These are phyloP conservation scores for Plecotus auritus DNA, from an alignment of 2,113 vertebrate genomes.

Conservation along the genomic window DNA sequence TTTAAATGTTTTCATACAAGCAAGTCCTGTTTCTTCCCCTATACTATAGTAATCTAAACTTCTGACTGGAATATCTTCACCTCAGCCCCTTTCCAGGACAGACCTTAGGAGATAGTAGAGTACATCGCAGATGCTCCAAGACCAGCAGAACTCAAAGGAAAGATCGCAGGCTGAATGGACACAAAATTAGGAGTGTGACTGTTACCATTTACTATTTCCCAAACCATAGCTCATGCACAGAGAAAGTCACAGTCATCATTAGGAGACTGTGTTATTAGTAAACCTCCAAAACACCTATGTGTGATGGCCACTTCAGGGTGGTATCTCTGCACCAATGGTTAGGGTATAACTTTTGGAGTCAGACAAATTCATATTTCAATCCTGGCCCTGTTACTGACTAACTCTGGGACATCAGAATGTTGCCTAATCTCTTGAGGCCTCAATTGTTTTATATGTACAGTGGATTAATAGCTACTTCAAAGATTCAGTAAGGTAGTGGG, in stretches of 20 bases:
- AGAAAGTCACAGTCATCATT: neutral
- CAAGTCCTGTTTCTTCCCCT: neutral
- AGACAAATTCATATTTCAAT: neutral
- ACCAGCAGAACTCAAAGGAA: neutral
- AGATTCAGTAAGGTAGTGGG: neutral
- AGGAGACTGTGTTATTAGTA: neutral
- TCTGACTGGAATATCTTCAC: neutral
- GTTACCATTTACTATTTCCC: neutral
- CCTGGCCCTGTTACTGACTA: neutral
- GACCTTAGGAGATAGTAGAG: neutral
- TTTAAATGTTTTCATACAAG: neutral
- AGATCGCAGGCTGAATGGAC: neutral
- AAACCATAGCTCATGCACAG: neutral
- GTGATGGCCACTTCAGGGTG: too few species aligned
- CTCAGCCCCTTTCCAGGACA: neutral
- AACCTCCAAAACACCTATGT: neutral
- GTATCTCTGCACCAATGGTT: neutral
- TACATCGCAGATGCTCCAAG: fast-evolving
- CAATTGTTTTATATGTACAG: neutral
- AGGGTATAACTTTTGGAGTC: neutral
- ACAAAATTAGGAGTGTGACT: neutral
- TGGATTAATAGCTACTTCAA: neutral
- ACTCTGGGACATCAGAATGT: neutral
- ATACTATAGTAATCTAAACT: neutral
- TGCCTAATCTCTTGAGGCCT: neutral